phyloP scores from a whole-genome alignment of 2,888 invertebrate genomes.

The Poecilobothrus nobilitatus region DNA sequence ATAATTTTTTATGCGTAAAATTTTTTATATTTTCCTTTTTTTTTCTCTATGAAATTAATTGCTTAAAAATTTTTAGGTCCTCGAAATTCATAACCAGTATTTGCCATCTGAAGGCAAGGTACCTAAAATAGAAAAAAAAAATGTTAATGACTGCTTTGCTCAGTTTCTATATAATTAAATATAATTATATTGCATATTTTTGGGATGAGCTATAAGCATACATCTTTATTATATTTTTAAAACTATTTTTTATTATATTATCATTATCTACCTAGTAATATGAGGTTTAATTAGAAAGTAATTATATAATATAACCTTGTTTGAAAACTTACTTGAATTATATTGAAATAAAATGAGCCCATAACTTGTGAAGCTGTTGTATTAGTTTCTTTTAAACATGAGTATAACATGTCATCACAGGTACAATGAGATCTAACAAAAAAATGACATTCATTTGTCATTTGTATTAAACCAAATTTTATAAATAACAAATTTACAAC shows the following conservation, averaged over 20 bases:
- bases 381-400: constrained; percentile 67
- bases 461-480: no score
- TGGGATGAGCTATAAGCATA: no score
- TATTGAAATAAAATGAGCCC: constrained; percentile 79
- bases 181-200: no score
- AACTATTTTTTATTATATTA: no score
- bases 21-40: no score
- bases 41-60: background rate
- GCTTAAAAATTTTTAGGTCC: constrained; percentile 32
- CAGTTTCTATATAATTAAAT: no score
- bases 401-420: constrained; percentile 75
- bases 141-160: no score
- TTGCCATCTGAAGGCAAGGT: constrained; percentile 35
- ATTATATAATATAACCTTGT: background rate
- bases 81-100: constrained; percentile 34
- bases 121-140: constrained; percentile 26
- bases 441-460: no score
- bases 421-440: constrained; percentile 65
- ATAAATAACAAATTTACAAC: constrained; percentile 7
- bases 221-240: no score
- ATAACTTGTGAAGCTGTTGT: constrained; percentile 63
- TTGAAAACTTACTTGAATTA: constrained; percentile 53
- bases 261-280: no score
- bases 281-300: no score
- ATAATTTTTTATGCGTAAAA: no score